Evolutionary conservation across 2,888 invertebrate species (phyloP).

Genomic region (Celastrina argiolus): DNA sequence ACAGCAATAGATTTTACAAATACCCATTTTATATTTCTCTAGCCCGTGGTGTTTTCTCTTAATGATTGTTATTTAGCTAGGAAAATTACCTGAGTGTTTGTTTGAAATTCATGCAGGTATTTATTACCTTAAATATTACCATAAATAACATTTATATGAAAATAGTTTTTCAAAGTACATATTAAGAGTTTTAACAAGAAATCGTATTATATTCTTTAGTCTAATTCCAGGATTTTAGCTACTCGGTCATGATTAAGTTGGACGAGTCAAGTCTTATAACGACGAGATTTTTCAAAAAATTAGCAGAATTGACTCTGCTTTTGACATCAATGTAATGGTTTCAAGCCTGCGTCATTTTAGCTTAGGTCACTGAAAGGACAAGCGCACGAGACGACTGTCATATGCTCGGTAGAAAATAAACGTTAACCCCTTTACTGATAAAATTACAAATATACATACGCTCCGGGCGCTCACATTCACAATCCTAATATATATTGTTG

Average conservation of each 20-base stretch:
- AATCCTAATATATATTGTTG: neutral
- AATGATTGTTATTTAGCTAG: too few species aligned
- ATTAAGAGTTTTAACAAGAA: neutral
- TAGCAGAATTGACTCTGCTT: neutral
- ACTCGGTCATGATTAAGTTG: neutral
- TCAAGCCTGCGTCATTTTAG: neutral
- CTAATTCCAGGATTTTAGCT: neutral
- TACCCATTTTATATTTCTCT: too few species aligned
- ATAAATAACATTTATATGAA: neutral
- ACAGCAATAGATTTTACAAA: too few species aligned
- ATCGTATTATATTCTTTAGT: neutral
- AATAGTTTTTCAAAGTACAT: neutral
- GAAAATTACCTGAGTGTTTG: too few species aligned
- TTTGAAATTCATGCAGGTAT: neutral
- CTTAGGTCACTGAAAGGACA: too few species aligned
- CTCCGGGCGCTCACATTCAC: too few species aligned
- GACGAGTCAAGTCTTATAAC: neutral
- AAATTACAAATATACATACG: neutral
- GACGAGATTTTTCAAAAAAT: neutral
- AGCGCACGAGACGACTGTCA: too few species aligned
- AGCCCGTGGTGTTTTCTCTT: too few species aligned
- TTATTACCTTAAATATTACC: neutral
- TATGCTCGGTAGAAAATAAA: too few species aligned
- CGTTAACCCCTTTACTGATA: neutral
- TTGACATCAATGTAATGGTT: neutral